Evolutionary conservation across 1,140 invertebrate species (phyloP), one percentile per base, ranked within the genome.

Genomic region (Chrysomallon squamiferum): DNA sequence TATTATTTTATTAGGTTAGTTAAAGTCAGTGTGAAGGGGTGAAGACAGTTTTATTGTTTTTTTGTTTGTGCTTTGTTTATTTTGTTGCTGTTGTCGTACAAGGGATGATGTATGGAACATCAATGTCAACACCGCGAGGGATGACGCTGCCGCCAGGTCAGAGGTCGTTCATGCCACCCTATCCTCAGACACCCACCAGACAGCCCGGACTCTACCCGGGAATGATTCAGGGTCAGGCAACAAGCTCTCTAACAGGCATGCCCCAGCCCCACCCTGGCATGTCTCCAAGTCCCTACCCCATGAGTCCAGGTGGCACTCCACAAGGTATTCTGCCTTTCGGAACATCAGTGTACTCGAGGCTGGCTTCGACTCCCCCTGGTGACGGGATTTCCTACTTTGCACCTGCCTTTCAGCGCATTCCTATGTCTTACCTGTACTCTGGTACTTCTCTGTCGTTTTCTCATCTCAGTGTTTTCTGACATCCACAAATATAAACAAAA

Each of bases 221-320:
- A 18, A 27, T 27, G 25, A 29, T 13, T 25, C 58, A n/a, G 25
- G 58, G 58, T 33, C 58, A 59, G 38, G 38, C 58, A 25, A 18
- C 50, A 18, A 25, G 22, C 25, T 22, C 58, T 6, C 25, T 18
- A 20, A 35, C 58, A 22, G 27, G 35, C 27, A 59, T 33, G 27
- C 58, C 58, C 13, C 25, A 35, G n/a, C 58, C 58, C 58, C 58
- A 22, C 38, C 33, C 58, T 33, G 25, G 27, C 27, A 59, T 59
- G 58, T 59, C 58, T 33, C 32, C 58, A n/a, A 33, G 32, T 7
- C 35, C 41, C 32, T 59, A 59, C 35, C 58, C 58, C 25, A 43
- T 35, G 18, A 59, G 29, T 27, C 41, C 33, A 15, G 27, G 25
- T 41, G 25, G 33, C 35, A 27, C 58, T 59, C 38, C 41, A 4